Conservation (phyloP, 2,888 invertebrate genomes). For the Antitype chi region DNA sequence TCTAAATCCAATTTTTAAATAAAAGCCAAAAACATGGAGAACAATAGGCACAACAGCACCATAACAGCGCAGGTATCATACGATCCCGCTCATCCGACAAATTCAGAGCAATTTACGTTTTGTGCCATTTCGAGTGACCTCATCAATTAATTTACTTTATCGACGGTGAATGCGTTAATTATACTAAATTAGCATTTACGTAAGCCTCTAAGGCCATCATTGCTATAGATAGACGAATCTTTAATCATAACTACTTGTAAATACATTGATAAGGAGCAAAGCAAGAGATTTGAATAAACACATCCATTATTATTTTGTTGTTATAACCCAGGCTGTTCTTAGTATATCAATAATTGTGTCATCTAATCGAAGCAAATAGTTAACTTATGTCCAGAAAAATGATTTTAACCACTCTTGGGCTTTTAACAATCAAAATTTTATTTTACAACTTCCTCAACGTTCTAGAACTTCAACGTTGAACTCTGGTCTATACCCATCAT, state of each 20-base stretch:
- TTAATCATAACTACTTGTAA: slow-evolving; percentile 20
- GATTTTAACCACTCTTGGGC: background rate
- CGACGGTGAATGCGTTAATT: slow-evolving; percentile 80
- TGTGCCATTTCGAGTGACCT: slow-evolving; percentile 83
- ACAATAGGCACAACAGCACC: background rate
- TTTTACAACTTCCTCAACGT: background rate
- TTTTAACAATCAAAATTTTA: background rate
- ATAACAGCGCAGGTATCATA: slow-evolving; percentile 37
- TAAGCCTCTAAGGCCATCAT: slow-evolving; percentile 57
- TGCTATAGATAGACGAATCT: slow-evolving; percentile 47
- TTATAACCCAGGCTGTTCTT: background rate
- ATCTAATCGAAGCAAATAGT: slow-evolving; percentile 2
- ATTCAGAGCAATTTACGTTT: slow-evolving; percentile 78
- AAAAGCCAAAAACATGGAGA: background rate
- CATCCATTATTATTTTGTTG: slow-evolving; percentile 18
- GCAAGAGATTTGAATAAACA: slow-evolving; percentile 5
- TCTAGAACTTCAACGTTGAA: too few species aligned
- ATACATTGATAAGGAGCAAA: slow-evolving; percentile 30
- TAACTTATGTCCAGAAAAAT: background rate
- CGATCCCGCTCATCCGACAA: slow-evolving; percentile 67
- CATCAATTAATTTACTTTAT: slow-evolving; percentile 85
- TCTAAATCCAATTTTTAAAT: slow-evolving; percentile 1
- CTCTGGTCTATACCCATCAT: background rate
- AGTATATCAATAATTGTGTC: background rate
- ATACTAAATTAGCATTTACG: slow-evolving; percentile 76